Base-by-base conservation (phyloP, 1,140 invertebrate species). In the Drosophila lacteicornis region DNA sequence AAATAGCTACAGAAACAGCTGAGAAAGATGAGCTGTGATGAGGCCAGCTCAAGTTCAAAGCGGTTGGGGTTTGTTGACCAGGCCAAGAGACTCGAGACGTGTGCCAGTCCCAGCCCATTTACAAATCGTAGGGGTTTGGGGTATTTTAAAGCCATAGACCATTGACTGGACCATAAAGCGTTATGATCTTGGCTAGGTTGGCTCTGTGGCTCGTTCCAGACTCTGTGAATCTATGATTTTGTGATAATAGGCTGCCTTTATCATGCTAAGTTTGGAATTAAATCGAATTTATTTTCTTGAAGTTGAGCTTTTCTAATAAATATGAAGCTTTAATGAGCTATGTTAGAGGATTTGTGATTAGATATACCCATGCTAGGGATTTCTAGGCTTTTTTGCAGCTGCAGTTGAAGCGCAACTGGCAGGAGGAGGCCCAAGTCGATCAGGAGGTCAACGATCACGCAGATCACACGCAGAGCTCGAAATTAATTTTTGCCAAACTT, bases 31-130 rank as follows among this genome's bases (percentile, higher is more conserved):
- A 19, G 40, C 27, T 38, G 8, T 22, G 50, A 13, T 30, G 38
- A 71, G 77, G 62, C 40, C 59, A 78, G 43, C 42, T 80, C 83
- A 86, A 88, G 84, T 90, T 88, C 77, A 90, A 71, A 60, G 55
- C 38, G 36, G 42, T 74, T 65, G 59, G 57, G 49, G 63, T 87
- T 80, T 74, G 46, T 67, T 82, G 78, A 86, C 82, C 75, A 78
- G 66, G 45, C 42, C 61, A 58, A 61, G 38, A 27, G 38, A 27
- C 38, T 33, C 46, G 53, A 42, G 60, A 60, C 63, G 75, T 82
- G 69, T 75, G 75, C 80, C 80, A 76, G 56, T 69, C 70, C 3
- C 22, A 25, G 19, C 53, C 38, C 40, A 65, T 59, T 63, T 50
- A 22, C 56, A 57, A 42, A 49, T 51, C 15, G 2, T 22, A 22